Base-by-base conservation (phyloP, 2,113 vertebrate genomes). In the Stictonetta naevosa region DNA sequence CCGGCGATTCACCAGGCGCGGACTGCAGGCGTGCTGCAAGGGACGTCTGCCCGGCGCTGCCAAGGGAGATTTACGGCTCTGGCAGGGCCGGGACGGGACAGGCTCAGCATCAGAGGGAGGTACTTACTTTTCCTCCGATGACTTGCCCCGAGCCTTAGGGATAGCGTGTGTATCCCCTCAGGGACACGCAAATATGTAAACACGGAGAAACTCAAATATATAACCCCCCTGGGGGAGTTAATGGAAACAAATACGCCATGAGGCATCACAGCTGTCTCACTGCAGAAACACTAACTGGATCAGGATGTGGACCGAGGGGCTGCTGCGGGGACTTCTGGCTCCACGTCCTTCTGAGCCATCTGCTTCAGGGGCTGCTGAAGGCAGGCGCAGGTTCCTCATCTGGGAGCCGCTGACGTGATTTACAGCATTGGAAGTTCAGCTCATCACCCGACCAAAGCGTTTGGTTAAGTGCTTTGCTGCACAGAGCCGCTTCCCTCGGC, bases 191-290 rank as follows among this genome's bases (percentile, higher is more conserved):
- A 86, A 15, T 80, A 93, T 73, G 93, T 88, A 94, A 95, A 88
- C 77, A 44, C 17, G 87, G 53, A 80, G 90, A 83, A 90, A 63
- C 31, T 80, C 52, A 95, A 96, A 90, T 63, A 96, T 2, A 83
- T 67, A 75, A 90, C n/a, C 75, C 56, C 92, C 7, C 58, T 59
- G 68, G 87, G 93, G 75, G 75, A 88, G 79, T 91, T 83, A 95
- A 77, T 90, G 88, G 90, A 92, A 96, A 93, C 74, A 90, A 95
- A 96, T 19, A 86, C 67, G 42, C 33, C 58, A 34, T 48, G 68
- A 93, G 64, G 66, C 73, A 53, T 40, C 38, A 48, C 90, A 92
- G 95, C 92, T 95, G 90, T 60, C 86, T 74, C 60, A 50, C 73
- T 64, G 56, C 58, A 89, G 25, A 62, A 76, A 33, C 17, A 58